These are phyloP conservation scores for Nomada ruficornis DNA, from an alignment of 2,888 invertebrate species.

Conservation along the genomic window DNA sequence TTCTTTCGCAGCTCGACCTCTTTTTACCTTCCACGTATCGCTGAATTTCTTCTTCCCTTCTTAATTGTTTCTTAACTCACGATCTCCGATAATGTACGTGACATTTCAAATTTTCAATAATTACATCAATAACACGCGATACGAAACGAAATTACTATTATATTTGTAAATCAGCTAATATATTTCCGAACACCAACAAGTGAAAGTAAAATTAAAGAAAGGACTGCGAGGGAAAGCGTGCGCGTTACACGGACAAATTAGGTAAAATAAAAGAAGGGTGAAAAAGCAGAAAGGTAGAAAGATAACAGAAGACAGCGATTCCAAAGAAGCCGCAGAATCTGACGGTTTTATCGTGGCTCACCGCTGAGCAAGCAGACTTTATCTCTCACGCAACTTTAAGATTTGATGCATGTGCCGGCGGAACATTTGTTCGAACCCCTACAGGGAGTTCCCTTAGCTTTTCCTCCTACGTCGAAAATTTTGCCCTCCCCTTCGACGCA, in stretches of 20 bases:
- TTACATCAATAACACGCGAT: too few relatives aligned
- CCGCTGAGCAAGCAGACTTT: slow-evolving; percentile 65
- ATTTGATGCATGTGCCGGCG: slow-evolving; percentile 63
- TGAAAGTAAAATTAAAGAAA: too few relatives aligned
- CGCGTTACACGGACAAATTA: too few relatives aligned
- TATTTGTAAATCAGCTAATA: too few relatives aligned
- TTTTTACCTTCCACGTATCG: slow-evolving; percentile 1
- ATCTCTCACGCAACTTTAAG: slow-evolving; percentile 63
- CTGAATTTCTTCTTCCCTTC: background rate
- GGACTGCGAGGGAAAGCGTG: too few relatives aligned
- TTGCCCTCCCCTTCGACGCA: slow-evolving; percentile 21
- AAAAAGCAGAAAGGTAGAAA: background rate
- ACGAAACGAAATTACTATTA: too few relatives aligned
- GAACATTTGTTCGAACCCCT: slow-evolving; percentile 64
- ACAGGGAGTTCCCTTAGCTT: slow-evolving; percentile 1
- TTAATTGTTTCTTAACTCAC: too few relatives aligned
- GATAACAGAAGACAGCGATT: slow-evolving; percentile 7
- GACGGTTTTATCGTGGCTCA: slow-evolving; percentile 60
- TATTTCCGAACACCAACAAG: too few relatives aligned
- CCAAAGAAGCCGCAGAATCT: slow-evolving; percentile 39
- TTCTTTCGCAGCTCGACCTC: background rate
- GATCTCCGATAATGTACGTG: too few relatives aligned
- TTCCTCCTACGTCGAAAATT: background rate
- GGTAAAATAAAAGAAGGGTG: background rate
- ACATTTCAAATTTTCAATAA: too few relatives aligned